These are phyloP conservation scores for Cottus gobio DNA, from an alignment of 2,113 vertebrate genomes.

Conservation along the genomic window DNA sequence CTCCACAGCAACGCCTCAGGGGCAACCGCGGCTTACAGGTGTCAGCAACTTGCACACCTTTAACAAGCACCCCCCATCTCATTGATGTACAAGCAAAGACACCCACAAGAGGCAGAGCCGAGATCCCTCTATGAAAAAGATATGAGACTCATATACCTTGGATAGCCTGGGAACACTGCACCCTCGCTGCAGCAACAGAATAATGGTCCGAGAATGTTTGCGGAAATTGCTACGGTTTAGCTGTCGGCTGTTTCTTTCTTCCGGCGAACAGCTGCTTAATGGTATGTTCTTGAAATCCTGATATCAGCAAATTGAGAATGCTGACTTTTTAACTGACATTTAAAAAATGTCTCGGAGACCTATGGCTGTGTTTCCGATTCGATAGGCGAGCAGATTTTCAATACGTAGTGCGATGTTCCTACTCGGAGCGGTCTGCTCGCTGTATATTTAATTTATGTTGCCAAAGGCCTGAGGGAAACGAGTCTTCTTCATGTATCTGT, in stretches of 20 bases:
- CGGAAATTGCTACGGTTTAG: slow-evolving; percentile 48
- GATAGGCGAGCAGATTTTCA: slow-evolving; percentile 29
- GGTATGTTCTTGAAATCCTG: slow-evolving; percentile 47
- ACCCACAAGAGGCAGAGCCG: slow-evolving; percentile 5
- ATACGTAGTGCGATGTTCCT: slow-evolving; percentile 8
- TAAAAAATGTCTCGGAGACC: slow-evolving; percentile 33
- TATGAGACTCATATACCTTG: slow-evolving; percentile 8
- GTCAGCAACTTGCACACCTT: slow-evolving; percentile 22
- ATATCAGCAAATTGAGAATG: slow-evolving; percentile 49
- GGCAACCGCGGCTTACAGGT: not conserved
- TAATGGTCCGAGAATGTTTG: slow-evolving; percentile 46
- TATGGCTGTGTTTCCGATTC: slow-evolving; percentile 14
- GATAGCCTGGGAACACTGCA: slow-evolving; percentile 20
- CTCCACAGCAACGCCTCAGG: not conserved
- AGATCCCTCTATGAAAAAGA: slow-evolving; percentile 15
- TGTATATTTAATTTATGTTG: slow-evolving; percentile 22
- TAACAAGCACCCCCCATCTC: slow-evolving; percentile 21
- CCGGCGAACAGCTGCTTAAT: slow-evolving; percentile 58
- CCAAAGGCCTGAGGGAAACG: not conserved
- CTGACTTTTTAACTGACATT: slow-evolving; percentile 41
- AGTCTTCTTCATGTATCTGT: not conserved
- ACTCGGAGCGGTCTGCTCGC: not conserved
- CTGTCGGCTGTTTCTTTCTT: slow-evolving; percentile 45
- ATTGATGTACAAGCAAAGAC: slow-evolving; percentile 8
- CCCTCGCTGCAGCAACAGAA: slow-evolving; percentile 25